Conservation (phyloP, 1,140 invertebrate genomes). For the Sitophilus oryzae region DNA sequence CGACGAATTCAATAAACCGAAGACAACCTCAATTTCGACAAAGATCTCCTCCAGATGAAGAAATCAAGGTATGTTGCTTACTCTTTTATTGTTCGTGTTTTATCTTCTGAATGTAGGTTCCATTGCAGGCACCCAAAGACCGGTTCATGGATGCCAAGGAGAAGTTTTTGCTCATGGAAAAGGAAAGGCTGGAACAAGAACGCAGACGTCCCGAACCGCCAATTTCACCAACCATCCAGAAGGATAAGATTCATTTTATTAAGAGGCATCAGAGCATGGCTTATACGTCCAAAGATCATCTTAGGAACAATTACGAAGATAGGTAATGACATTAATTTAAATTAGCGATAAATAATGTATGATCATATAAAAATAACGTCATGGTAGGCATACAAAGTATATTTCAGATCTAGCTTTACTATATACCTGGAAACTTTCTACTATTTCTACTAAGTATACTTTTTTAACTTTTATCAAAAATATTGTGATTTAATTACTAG, state of each 20-base stretch:
- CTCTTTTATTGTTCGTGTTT: neutral
- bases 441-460: no score
- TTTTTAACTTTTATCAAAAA: no score
- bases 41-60: conserved; percentile 49
- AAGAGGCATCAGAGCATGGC: conserved; percentile 37
- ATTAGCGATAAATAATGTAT: no score
- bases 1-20: conserved; percentile 12
- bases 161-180: conserved; percentile 72
- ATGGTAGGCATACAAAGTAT: no score
- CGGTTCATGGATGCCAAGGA: conserved; percentile 78
- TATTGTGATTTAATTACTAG: no score
- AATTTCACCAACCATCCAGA: conserved; percentile 30
- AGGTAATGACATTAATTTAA: conserved; percentile 17
- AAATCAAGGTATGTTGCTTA: conserved; percentile 42
- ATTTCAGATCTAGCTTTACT: no score
- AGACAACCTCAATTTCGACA: conserved; percentile 44
- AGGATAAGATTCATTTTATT: conserved; percentile 32
- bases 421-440: no score
- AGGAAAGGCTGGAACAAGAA: conserved; percentile 56
- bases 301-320: conserved; percentile 23
- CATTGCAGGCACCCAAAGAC: conserved; percentile 56
- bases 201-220: conserved; percentile 36
- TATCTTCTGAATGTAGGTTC: conserved; percentile 16
- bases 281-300: conserved; percentile 24
- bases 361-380: no score